Evolutionary conservation across 2,888 invertebrate species (phyloP), one percentile per base, ranked within the genome.

Genomic region (Acholoe squamosa): DNA sequence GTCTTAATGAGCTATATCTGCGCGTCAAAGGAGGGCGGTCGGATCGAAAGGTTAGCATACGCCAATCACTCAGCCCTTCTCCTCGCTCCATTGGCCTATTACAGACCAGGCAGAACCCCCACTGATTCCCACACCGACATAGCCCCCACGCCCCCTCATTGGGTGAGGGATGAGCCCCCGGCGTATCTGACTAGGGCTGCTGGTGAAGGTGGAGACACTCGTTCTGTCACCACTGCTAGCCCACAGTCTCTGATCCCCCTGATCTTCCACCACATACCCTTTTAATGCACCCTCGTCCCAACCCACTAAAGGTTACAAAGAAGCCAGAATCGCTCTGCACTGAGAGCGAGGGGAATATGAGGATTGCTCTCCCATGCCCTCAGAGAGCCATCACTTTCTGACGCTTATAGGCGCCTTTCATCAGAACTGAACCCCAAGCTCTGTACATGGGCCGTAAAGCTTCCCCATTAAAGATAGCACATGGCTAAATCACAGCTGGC

Each of bases 51-150:
- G 22, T 19, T 19, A 61, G 1, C 61, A 3, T 19, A 7, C 61
- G 71, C 25, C 71, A 14, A 71, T 71, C 71, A 71, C 71, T 71
- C 71, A 71, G n/a, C 31, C 25, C n/a, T n/a, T 61, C 61, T 61
- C 61, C 31, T 28, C 71, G 5, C 25, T 14, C 7, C 28, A 71
- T 71, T 5, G 71, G 28, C 1, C 71, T 25, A 71, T 71, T 71
- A 71, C 25, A 28, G 71, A 71, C 5, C 71, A 7, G 61, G 14
- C 61, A 43, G 43, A 43, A 10, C 43, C 43, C 43, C 43, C 43
- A 10, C 43, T 43, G 43, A 43, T 43, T 10, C 43, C 43, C 43
- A 10, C 10, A 43, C 43, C 43, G 3, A 10, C 43, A 43, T 10
- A 3, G 5, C 43, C 43, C 43, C 43, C 71, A 25, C 71, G 71